Evolutionary conservation across 2,888 invertebrate genomes (phyloP).

Genomic region (Scaptomyza parva): DNA sequence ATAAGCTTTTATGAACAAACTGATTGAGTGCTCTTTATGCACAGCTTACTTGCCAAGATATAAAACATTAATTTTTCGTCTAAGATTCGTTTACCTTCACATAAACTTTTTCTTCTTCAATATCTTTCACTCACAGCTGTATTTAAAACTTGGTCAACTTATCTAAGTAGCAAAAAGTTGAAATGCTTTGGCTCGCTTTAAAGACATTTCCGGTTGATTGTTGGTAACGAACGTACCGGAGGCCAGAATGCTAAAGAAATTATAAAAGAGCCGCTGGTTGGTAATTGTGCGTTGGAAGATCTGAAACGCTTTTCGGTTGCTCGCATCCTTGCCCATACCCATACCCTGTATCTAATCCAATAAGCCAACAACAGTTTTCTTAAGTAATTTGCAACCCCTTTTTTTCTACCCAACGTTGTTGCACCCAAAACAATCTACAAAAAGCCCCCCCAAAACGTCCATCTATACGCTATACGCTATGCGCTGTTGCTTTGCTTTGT

Average conservation of each 20-base stretch:
- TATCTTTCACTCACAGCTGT: background rate
- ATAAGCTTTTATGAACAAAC: too few relatives aligned
- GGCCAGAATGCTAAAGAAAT: conserved; percentile 54
- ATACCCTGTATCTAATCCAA: conserved; percentile 66
- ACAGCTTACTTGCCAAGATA: too few relatives aligned
- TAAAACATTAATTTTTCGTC: background rate
- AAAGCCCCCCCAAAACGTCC: too few relatives aligned
- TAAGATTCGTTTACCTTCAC: background rate
- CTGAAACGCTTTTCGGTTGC: conserved; percentile 53
- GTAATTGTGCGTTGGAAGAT: conserved; percentile 76
- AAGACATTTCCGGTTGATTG: conserved; percentile 33
- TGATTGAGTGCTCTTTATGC: too few relatives aligned
- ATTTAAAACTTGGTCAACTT: background rate
- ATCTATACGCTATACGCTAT: background rate
- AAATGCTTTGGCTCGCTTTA: conserved; percentile 30
- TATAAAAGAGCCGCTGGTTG: conserved; percentile 80
- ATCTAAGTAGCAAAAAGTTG: conserved; percentile 28
- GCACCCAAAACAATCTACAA: conserved; percentile 2
- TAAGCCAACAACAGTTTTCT: conserved; percentile 78
- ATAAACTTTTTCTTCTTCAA: conserved; percentile 2
- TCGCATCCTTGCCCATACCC: background rate
- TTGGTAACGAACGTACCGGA: conserved; percentile 18
- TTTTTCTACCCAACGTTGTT: conserved; percentile 17
- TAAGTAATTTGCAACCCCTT: conserved; percentile 74
- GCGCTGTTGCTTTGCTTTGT: conserved; percentile 60